phyloP scores from a whole-genome alignment of 2,888 invertebrate genomes.

The Ichneumoninae sp. region DNA sequence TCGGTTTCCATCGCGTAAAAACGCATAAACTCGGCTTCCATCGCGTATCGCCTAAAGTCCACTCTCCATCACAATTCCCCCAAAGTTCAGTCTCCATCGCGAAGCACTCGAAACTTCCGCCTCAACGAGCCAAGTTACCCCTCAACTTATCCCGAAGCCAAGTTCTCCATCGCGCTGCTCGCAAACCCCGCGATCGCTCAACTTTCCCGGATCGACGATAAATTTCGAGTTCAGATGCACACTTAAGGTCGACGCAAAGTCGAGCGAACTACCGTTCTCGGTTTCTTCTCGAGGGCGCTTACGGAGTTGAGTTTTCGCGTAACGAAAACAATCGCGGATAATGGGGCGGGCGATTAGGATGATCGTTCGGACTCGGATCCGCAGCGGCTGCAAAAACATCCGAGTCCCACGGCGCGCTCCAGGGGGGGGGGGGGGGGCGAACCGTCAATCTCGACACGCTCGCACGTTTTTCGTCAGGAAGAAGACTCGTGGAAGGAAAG shows the following conservation, averaged over 20 bases:
- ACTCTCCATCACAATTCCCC: neutral
- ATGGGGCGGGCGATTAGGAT: constrained; percentile 19
- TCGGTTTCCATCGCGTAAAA: neutral
- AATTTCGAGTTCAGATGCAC: no score
- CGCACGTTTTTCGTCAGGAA: constrained; percentile 2
- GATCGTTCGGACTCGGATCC: constrained; percentile 3
- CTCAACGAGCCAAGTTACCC: no score
- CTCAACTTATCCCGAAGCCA: no score
- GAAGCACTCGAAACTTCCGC: neutral
- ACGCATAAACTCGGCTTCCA: neutral
- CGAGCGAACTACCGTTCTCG: neutral
- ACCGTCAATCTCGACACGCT: constrained; percentile 20
- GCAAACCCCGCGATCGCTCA: neutral
- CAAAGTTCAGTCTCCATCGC: no score
- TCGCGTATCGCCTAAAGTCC: neutral
- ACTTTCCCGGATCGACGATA: neutral
- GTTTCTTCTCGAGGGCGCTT: neutral
- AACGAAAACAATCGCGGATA: constrained; percentile 36
- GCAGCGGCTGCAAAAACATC: constrained; percentile 20
- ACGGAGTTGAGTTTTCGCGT: constrained; percentile 11
- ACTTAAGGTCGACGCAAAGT: no score
- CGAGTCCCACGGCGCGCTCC: constrained; percentile 14
- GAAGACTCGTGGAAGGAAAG: neutral
- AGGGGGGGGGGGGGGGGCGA: neutral
- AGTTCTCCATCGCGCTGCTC: no score